Evolutionary conservation across 2,888 invertebrate species (phyloP).

Genomic region (Drosophila ustulata): DNA sequence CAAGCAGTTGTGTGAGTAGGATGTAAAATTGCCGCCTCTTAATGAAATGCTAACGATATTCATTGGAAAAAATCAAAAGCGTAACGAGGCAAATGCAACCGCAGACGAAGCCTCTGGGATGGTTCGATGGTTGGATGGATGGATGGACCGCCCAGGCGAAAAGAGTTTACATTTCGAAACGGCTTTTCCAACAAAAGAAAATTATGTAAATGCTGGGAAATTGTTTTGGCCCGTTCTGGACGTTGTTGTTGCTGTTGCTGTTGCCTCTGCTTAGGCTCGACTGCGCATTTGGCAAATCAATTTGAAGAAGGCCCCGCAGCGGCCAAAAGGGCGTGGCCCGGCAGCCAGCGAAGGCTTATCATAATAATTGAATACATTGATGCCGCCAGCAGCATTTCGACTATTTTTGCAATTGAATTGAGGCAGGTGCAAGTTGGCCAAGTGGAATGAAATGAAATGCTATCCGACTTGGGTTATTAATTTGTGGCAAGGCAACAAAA

Average conservation of each 20-base stretch:
- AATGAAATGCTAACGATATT: conserved; percentile 78
- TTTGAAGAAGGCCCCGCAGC: conserved; percentile 50
- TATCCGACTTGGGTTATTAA: conserved; percentile 47
- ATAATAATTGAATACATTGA: conserved; percentile 75
- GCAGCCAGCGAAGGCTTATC: conserved; percentile 60
- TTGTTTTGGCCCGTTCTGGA: conserved; percentile 61
- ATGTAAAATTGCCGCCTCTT: conserved; percentile 51
- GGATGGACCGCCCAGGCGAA: conserved; percentile 2
- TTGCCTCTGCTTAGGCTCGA: conserved; percentile 40
- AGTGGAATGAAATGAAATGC: conserved; percentile 66
- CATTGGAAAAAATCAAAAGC: conserved; percentile 73
- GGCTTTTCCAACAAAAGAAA: conserved; percentile 62
- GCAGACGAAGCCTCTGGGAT: neutral
- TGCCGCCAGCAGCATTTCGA: conserved; percentile 49
- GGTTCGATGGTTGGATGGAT: too few species aligned
- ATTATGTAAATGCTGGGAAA: conserved; percentile 77
- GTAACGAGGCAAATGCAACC: conserved; percentile 49
- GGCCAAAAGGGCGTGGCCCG: conserved; percentile 44
- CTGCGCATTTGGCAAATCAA: conserved; percentile 71
- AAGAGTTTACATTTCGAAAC: conserved; percentile 56
- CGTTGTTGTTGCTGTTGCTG: conserved; percentile 20
- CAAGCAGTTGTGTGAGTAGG: conserved; percentile 9
- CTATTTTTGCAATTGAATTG: conserved; percentile 65
- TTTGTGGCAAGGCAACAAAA: conserved; percentile 21
- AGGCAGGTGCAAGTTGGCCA: conserved; percentile 63